phyloP scores from a whole-genome alignment of 2,113 vertebrate genomes.

The Pseudonaja textilis region DNA sequence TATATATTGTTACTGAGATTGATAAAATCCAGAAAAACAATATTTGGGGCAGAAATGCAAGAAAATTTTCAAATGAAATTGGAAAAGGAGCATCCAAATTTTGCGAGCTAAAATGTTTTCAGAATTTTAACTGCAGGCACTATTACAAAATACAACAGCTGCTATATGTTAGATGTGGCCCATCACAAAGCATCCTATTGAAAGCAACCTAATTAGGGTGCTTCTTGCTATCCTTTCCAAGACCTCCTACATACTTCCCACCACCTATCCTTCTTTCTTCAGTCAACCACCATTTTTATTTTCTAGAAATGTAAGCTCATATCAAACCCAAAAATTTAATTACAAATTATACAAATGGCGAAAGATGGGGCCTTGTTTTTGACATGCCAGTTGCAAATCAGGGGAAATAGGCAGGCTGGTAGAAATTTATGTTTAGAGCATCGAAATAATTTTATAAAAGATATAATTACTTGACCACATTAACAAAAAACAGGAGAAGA shows the following conservation, averaged over 20 bases:
- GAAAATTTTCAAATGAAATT: neutral
- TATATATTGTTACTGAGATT: neutral
- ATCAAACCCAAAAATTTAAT: neutral
- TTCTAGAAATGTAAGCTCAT: neutral
- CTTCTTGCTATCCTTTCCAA: neutral
- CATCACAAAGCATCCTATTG: neutral
- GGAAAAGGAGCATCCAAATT: neutral
- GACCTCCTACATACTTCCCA: neutral
- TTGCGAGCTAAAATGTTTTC: neutral
- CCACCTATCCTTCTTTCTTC: neutral
- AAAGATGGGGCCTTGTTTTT: neutral
- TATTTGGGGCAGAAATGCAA: neutral
- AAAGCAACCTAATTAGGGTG: neutral
- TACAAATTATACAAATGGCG: neutral
- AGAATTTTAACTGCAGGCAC: neutral
- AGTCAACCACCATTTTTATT: neutral
- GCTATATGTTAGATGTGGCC: neutral
- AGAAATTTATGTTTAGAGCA: neutral
- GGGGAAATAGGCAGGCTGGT: neutral
- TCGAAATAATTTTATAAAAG: neutral
- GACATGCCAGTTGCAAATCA: neutral
- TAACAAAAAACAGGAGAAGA: neutral
- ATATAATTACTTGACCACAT: neutral
- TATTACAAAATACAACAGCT: neutral
- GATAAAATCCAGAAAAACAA: neutral